Evolutionary conservation across 2,113 vertebrate genomes (phyloP), one percentile per base, ranked within the genome.

Genomic region (Callionymus lyra): DNA sequence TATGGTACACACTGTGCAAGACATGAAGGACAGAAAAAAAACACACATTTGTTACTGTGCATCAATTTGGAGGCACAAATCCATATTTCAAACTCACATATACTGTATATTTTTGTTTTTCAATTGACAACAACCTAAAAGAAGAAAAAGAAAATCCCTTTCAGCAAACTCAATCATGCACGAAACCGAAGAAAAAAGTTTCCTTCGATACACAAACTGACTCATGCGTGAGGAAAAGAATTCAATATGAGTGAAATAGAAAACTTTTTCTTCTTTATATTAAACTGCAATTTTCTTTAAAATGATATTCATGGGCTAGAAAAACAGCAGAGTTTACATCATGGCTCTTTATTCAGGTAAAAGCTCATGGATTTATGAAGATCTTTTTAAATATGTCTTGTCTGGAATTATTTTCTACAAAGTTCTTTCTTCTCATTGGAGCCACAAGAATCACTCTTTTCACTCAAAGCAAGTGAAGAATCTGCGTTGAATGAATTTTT

Each of bases 111-210:
- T 43, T 13, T 14, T 12, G 37, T 17, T 42, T 36, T 17, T 31
- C 21, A 16, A 16, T 45, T 36, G 4, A 27, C 21, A 27, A 5
- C 8, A 5, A 4, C 21, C 21, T 4, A 27, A 27, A 9, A 12
- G 33, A 38, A 47, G 18, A 50, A 53, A 45, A 44, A 46, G 12
- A 40, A 17, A 9, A 32, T 49, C 38, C 18, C 53, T 33, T 19
- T 40, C 6, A 47, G 47, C 34, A 54, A n/a, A 49, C 34, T 60
- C 63, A 66, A 12, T 70, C 74, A 82, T 74, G 74, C 74, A 72
- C 51, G 38, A 66, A 43, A 16, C 47, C n/a, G n/a, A n/a, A n/a
- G n/a, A n/a, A n/a, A n/a, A n/a, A n/a, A n/a, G n/a, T n/a, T n/a
- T n/a, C 38, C 18, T 72, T 53, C 14, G 41, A 31, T 38, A 40